Evolutionary conservation across 2,888 invertebrate genomes (phyloP), one percentile per base, ranked within the genome.

Genomic region (Leucania comma): DNA sequence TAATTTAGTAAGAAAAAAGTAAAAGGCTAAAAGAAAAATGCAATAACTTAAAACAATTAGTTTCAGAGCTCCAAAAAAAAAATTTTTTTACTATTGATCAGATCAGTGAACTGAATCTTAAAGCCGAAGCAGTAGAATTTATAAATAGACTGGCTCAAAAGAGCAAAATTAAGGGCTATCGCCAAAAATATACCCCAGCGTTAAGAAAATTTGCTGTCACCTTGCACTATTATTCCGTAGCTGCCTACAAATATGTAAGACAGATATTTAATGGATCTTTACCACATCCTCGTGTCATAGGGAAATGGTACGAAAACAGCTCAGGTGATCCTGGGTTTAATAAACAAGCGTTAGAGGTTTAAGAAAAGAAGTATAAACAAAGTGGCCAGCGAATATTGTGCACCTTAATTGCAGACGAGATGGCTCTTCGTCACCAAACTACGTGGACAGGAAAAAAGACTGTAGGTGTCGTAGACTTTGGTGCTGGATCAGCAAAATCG

Each of bases 211-310:
- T 46, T 46, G 46, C 46, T 1, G 20, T 46, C 46, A 46, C 46
- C 46, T 6, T 20, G 9, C 61, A 83, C 57, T 82, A 64, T 61
- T 82, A 79, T 69, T 80, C 80, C 51, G 50, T 51, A 24, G 76
- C 59, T 42, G 59, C 66, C n/a, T 67, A 68, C n/a, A 58, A 66
- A 50, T 54, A 68, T 48, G 32, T 48, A 3, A 56, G 61, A 24
- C 26, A 57, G 10, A 51, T 38, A 66, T 66, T 38, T 66, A 67
- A 67, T 67, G 69, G 56, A 62, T 65, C 14, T 73, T 56, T 57
- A 22, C 68, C 68, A 56, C 63, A 68, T 46, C 46, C 46, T 46
- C 46, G 46, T 46, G 46, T 46, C 46, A 46, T 20, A 17, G 6
- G 46, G 46, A 46, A 46, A 1, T 46, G 46, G 46, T 46, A 46